Conservation (phyloP, 2,113 vertebrate genomes). For the Glaucomys volans region DNA sequence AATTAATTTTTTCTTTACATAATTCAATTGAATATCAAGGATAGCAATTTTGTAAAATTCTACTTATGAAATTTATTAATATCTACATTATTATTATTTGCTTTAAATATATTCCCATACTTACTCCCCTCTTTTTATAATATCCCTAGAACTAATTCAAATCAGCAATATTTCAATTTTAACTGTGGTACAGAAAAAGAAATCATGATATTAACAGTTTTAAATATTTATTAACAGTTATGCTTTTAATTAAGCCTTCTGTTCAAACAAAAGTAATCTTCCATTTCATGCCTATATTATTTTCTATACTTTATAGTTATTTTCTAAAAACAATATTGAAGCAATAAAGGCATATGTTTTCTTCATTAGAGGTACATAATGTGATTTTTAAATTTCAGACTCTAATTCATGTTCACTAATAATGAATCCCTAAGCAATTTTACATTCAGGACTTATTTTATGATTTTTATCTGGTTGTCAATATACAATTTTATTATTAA, state of each 20-base stretch:
- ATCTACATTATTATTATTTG: neutral
- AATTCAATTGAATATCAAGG: neutral
- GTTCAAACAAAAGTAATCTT: neutral
- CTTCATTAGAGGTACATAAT: slow-evolving; percentile 29
- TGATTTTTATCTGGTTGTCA: slow-evolving; percentile 36
- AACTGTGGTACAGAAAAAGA: neutral
- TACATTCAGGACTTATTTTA: neutral
- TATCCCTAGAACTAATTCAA: neutral
- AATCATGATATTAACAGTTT: neutral
- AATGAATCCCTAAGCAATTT: slow-evolving; percentile 26
- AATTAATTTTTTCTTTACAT: neutral
- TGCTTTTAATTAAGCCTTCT: neutral
- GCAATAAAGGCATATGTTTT: slow-evolving; percentile 2
- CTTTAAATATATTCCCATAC: neutral
- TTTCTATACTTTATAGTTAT: neutral
- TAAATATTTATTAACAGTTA: neutral
- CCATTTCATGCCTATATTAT: neutral
- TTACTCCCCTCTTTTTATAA: neutral
- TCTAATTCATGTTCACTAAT: neutral
- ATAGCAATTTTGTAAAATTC: neutral
- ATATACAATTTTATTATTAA: slow-evolving; percentile 52
- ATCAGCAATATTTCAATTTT: neutral
- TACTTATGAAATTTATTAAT: neutral
- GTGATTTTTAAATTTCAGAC: neutral
- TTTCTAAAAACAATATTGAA: neutral